These are phyloP conservation scores for Blomia tropicalis DNA, from an alignment of 2,888 invertebrate species.

Conservation along the genomic window DNA sequence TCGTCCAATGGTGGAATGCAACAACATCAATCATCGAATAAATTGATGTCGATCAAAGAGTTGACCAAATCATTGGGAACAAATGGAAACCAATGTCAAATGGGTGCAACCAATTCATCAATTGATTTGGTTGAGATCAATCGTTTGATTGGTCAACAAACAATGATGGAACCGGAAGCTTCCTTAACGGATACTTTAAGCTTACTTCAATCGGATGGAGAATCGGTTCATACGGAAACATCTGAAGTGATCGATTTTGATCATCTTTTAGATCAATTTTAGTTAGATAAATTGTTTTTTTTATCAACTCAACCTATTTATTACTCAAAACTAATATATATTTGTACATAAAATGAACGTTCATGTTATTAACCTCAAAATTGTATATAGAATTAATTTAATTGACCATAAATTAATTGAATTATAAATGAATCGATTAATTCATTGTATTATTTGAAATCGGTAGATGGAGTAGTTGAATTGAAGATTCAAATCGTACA, in stretches of 20 bases:
- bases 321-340: no score
- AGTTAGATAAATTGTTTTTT: neutral
- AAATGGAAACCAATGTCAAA: neutral
- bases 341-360: no score
- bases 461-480: no score
- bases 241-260: neutral
- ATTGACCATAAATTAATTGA: no score
- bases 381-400: no score
- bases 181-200: no score
- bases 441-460: no score
- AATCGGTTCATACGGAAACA: neutral
- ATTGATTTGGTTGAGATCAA: neutral
- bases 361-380: no score
- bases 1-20: neutral
- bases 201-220: neutral
- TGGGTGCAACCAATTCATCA: neutral
- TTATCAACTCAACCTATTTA: no score
- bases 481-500: no score
- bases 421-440: no score
- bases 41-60: conserved; percentile 1
- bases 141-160: neutral
- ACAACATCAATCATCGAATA: neutral
- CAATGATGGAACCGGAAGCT: neutral
- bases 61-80: neutral
- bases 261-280: conserved; percentile 3